Base-by-base conservation (phyloP, 2,113 vertebrate genomes). In the Bothrops jararaca region DNA sequence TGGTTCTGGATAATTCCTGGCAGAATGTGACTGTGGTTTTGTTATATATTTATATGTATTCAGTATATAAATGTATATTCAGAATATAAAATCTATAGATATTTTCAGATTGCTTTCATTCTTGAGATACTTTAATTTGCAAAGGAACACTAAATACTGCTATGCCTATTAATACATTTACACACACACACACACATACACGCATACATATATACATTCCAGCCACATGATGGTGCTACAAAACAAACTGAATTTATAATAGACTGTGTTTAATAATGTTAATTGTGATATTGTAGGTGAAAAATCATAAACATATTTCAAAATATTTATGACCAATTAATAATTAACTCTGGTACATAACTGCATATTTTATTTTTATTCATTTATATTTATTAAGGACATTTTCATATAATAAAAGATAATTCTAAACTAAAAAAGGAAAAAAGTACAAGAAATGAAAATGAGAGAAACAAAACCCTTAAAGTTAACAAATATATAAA, bases 211-310 rank as follows among this genome's bases (percentile, higher is more conserved):
- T 92, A 80, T 56, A n/a, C 60, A 87, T 60, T 45, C 86, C 80
- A 92, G 89, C 96, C 96, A 96, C 96, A 95, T 0, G 96, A 96
- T 96, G 96, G 96, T 93, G 95, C 96, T 94, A 91, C 64, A 96
- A 24, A 39, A 95, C 96, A 96, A 93, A 53, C 88, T 74, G 92
- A 93, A 87, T 54, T 53, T 6, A 89, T 2, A 48, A 34, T 22
- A 1, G 58, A 93, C 26, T 10, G 85, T 74, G 57, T 85, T n/a
- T 94, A 85, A 89, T 39, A 86, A 86, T 29, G 85, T 26, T 45
- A 50, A 86, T 48, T 3, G 10, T 50, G 42, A 48, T 86, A 26
- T 23, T 48, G 85, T 86, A 92, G 80, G 12, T 74, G 13, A 6
- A 34, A 69, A 74, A 74, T n/a, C 3, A 29, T 26, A 74, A 74